A percentile compares a stretch with the other conserved stretches of the same genome.
Conservation (phyloP, 2,888 invertebrate species). For the Melolontha melolontha region DNA sequence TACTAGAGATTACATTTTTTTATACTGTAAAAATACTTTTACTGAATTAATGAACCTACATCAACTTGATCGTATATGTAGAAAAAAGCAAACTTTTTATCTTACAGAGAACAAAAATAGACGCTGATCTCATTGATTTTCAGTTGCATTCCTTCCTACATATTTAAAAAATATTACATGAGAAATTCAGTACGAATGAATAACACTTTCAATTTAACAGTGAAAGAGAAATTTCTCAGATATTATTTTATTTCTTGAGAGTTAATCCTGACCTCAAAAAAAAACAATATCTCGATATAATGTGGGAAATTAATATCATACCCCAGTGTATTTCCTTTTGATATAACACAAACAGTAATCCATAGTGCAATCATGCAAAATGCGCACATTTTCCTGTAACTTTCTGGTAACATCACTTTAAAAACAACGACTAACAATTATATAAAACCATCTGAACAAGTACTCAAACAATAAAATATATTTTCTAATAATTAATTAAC, state of each 20-base stretch:
- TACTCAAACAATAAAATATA: slow-evolving; percentile 11
- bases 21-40: no score
- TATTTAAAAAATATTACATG: slow-evolving; percentile 6
- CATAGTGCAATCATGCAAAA: no score
- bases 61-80: no score
- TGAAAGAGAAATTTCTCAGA: slow-evolving; percentile 36
- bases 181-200: background rate
- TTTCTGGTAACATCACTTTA: slow-evolving; percentile 27
- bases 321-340: slow-evolving; percentile 20
- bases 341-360: background rate
- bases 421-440: slow-evolving; percentile 1
- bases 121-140: slow-evolving; percentile 30
- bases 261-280: slow-evolving; percentile 1
- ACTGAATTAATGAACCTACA: no score
- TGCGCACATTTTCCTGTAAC: slow-evolving; percentile 4
- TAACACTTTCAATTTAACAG: slow-evolving; percentile 23
- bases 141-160: slow-evolving; percentile 3
- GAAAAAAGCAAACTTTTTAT: no score
- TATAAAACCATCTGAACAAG: slow-evolving; percentile 8
- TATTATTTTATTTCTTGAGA: background rate
- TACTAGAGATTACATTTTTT: no score
- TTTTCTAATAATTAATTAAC: slow-evolving; percentile 10
- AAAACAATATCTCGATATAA: background rate
- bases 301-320: slow-evolving; percentile 8
- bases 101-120: slow-evolving; percentile 8